A percentile compares a stretch with the other conserved stretches of the same genome.
Conservation (phyloP, 2,888 invertebrate species). For the Pelosia muscerda region DNA sequence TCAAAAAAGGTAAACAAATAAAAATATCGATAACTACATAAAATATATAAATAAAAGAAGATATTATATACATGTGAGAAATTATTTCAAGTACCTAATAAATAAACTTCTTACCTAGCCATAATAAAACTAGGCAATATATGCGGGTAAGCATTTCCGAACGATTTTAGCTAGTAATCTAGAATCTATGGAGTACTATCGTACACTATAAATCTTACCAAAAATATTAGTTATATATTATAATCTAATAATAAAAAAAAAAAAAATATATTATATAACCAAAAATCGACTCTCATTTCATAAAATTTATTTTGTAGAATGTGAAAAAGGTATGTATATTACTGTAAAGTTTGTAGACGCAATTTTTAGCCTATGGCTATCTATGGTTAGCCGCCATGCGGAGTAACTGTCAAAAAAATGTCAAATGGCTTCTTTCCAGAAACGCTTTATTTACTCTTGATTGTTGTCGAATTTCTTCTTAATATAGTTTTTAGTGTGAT, state of each 20-base stretch:
- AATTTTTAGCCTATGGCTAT: background rate
- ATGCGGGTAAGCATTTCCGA: too few species aligned
- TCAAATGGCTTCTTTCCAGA: slow-evolving; percentile 63
- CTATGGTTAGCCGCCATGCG: slow-evolving; percentile 40
- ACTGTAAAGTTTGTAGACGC: background rate
- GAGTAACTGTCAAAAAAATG: slow-evolving; percentile 64
- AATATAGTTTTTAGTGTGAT: slow-evolving; percentile 57
- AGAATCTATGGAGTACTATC: background rate
- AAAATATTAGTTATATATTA: too few species aligned
- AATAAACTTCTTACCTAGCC: background rate
- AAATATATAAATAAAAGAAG: background rate
- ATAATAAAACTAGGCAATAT: too few species aligned
- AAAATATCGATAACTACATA: background rate
- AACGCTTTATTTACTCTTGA: slow-evolving; percentile 67
- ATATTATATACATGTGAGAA: background rate
- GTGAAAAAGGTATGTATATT: background rate
- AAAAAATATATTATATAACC: too few species aligned
- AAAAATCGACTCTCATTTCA: too few species aligned
- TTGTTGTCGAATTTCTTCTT: slow-evolving; percentile 65
- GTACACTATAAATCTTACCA: background rate
- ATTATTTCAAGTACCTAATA: background rate
- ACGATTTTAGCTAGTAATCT: background rate
- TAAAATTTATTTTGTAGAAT: too few species aligned
- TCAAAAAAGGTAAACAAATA: slow-evolving; percentile 5
- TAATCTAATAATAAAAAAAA: too few species aligned